Percentiles rank a stretch among this genome's conserved stretches.
Evolutionary conservation across 2,797 vertebrate genomes (phyloP).

Genomic region (Perodicticus potto): DNA sequence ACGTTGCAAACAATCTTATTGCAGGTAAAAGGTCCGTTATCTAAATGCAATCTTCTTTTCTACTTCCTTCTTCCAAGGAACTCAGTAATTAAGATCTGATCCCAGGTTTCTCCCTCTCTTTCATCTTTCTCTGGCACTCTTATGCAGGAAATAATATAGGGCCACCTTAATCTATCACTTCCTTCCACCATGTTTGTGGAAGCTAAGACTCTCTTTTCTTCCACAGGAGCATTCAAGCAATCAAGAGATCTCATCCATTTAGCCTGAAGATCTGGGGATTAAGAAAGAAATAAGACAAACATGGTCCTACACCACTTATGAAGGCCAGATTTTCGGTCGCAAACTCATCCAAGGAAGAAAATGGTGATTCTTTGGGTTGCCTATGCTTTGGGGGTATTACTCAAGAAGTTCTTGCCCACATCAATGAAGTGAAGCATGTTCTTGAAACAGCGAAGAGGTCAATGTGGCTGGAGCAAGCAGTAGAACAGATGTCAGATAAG

Average conservation of each 20-base stretch:
- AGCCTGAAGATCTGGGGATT: background rate
- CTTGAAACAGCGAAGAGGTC: background rate
- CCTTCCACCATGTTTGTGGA: background rate
- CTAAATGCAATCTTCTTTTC: background rate
- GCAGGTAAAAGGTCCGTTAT: background rate
- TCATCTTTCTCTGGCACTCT: background rate
- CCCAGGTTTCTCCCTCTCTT: background rate
- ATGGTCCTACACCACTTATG: background rate
- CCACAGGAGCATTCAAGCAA: background rate
- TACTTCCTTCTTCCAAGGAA: background rate
- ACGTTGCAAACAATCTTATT: background rate
- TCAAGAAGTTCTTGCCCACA: too few relatives aligned
- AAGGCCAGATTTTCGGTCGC: background rate
- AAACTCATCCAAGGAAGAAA: constrained; percentile 23
- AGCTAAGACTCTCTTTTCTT: background rate
- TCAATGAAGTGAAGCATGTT: background rate
- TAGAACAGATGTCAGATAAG: background rate
- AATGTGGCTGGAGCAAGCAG: background rate
- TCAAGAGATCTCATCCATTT: background rate
- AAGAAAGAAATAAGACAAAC: background rate
- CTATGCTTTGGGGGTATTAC: too few relatives aligned
- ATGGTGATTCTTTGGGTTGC: background rate
- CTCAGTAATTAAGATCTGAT: background rate
- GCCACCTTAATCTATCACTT: background rate
- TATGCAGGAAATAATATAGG: background rate